Evolutionary conservation across 2,113 vertebrate genomes (phyloP), one percentile per base, ranked within the genome.

Genomic region (Gopherus flavomarginatus): DNA sequence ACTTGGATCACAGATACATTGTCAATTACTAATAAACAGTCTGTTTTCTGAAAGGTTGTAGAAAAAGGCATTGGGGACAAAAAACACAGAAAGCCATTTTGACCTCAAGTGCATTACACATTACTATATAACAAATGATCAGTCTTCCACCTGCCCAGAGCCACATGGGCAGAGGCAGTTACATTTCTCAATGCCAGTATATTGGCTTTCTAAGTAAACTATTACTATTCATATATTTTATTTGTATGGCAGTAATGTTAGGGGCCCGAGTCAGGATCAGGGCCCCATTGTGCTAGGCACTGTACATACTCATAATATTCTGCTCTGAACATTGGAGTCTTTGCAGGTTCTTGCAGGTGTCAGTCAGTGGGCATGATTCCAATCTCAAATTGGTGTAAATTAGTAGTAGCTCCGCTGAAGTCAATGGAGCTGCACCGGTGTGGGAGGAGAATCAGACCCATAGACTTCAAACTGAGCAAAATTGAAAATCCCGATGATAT

Each of bases 371-470:
- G 69, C 38, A 21, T 75, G n/a, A 24, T 19, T 21, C 69, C 42
- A 42, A 24, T 75, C 21, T 38, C 21, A 42, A 10, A 11, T 2
- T 10, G 22, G 69, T 42, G 52, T 57, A 11, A 31, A 44, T 42
- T 2, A 50, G 11, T 7, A 7, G 8, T 27, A 10, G 29, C 0
- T 26, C 31, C 17, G 5, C 2, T 3, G 7, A 10, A 5, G 0
- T 1, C 1, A 8, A 54, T 1, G 8, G 52, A 27, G 19, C 12
- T 49, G 3, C 24, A 49, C 53, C 16, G n/a, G 22, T 83, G 52
- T 0, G 10, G 62, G n/a, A 0, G 13, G 72, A 52, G 44, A 52
- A 38, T 59, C 3, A 47, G 9, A 2, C 1, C 0, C 0, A 4
- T 2, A n/a, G 1, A 27, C 50, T 72, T 49, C 17, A 72, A 72